Conservation (phyloP, 1,140 invertebrate species). For the Diorhabda elongata region DNA sequence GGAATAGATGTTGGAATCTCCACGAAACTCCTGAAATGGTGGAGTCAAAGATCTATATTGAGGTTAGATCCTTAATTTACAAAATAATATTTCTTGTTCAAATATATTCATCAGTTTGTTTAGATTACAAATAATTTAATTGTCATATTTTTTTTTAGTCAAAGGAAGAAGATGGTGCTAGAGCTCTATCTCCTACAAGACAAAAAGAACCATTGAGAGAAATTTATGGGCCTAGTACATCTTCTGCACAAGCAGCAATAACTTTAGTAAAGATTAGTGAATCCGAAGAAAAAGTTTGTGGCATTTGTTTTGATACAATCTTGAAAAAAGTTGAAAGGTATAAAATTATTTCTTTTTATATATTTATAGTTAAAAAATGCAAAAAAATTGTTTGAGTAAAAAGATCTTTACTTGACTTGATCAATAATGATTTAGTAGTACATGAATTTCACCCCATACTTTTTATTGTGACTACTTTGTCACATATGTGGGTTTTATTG, state of each 20-base stretch:
- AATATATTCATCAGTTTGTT: neutral
- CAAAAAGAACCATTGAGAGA: neutral
- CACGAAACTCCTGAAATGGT: conserved; percentile 11
- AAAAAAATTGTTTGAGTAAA: neutral
- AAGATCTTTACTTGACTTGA: no score
- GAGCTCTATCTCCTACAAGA: conserved; percentile 6
- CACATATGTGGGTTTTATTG: no score
- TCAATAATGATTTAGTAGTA: no score
- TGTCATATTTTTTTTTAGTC: conserved; percentile 1
- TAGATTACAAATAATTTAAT: neutral
- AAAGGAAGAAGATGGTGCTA: conserved; percentile 4
- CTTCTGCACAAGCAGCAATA: conserved; percentile 15
- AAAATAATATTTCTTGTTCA: neutral
- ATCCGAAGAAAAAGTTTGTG: conserved; percentile 76
- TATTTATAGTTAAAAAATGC: no score
- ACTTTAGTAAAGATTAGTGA: conserved; percentile 47
- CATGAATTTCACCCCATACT: no score
- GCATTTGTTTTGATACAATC: conserved; percentile 81
- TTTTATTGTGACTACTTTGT: no score
- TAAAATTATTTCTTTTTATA: no score
- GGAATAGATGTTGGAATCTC: conserved; percentile 22
- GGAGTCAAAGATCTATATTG: neutral
- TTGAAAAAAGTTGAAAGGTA: conserved; percentile 64
- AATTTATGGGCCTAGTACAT: conserved; percentile 19
- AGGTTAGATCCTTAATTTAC: neutral